Conservation (phyloP, 2,797 vertebrate species). For the Antennarius maculatus region DNA sequence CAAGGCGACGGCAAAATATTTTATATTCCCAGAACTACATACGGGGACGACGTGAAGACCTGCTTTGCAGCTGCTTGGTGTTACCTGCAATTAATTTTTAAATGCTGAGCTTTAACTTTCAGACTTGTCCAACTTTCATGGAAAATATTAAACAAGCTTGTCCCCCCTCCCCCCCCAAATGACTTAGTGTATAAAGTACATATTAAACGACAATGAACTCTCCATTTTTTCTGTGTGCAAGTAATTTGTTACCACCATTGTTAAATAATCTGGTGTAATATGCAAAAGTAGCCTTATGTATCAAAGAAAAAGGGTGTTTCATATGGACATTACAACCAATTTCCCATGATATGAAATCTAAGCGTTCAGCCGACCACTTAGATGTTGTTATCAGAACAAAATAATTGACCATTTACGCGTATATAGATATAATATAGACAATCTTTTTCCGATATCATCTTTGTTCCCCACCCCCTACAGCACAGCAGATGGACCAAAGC, state of each 20-base stretch:
- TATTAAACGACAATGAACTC: background rate
- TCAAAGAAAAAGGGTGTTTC: constrained; percentile 7
- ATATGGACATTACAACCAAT: background rate
- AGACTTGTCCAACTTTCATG: background rate
- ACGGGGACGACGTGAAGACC: background rate
- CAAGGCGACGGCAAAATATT: background rate
- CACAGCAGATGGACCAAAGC: constrained; percentile 69
- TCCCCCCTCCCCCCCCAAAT: too few relatives aligned
- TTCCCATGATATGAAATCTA: background rate
- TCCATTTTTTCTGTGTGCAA: background rate
- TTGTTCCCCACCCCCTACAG: constrained; percentile 7
- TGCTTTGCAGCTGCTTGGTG: background rate
- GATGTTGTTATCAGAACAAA: constrained; percentile 23
- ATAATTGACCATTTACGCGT: constrained; percentile 35
- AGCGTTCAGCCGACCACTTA: constrained; percentile 1
- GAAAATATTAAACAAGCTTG: constrained; percentile 2
- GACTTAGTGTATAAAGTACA: background rate
- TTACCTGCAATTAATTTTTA: background rate
- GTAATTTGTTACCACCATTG: background rate
- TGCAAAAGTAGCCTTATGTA: background rate
- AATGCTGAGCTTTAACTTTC: background rate
- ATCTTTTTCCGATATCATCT: constrained; percentile 43
- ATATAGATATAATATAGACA: constrained; percentile 36
- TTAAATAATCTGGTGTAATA: background rate
- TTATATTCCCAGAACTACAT: constrained; percentile 13